Conservation (phyloP, 2,797 vertebrate species). For the Hippoglossus hippoglossus region DNA sequence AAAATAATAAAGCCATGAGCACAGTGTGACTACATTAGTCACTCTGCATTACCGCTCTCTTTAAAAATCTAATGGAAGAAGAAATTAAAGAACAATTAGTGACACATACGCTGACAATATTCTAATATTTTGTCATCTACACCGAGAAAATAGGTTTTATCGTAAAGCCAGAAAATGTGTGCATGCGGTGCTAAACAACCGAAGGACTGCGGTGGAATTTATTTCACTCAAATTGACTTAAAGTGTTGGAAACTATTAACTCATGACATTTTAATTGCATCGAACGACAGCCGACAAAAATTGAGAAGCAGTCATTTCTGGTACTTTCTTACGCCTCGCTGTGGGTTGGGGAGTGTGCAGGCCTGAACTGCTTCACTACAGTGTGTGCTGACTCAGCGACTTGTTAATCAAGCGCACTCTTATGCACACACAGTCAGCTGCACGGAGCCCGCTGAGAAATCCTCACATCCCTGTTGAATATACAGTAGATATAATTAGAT, state of each 20-base stretch:
- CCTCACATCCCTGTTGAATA: conserved; percentile 76
- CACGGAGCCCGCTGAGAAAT: conserved; percentile 76
- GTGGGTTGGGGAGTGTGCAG: conserved; percentile 66
- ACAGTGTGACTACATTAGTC: background rate
- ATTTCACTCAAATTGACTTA: background rate
- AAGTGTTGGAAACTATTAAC: background rate
- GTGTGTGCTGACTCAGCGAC: conserved; percentile 81
- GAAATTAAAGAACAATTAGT: background rate
- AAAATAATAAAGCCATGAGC: background rate
- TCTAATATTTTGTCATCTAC: background rate
- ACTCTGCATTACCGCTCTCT: conserved; percentile 1
- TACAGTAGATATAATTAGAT: conserved; percentile 80
- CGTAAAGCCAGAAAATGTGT: background rate
- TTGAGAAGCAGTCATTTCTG: conserved; percentile 42
- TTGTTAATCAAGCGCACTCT: conserved; percentile 81
- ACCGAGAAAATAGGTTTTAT: background rate
- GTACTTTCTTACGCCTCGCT: conserved; percentile 57
- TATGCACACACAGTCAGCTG: conserved; percentile 80
- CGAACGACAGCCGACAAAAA: conserved; percentile 12
- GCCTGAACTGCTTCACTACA: conserved; percentile 63
- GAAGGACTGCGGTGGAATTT: background rate
- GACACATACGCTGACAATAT: background rate
- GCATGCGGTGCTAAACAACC: background rate
- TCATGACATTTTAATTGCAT: conserved; percentile 11
- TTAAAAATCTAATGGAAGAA: conserved; percentile 10